Base-by-base conservation (phyloP, 2,113 vertebrate species). In the Ochotona curzoniae region DNA sequence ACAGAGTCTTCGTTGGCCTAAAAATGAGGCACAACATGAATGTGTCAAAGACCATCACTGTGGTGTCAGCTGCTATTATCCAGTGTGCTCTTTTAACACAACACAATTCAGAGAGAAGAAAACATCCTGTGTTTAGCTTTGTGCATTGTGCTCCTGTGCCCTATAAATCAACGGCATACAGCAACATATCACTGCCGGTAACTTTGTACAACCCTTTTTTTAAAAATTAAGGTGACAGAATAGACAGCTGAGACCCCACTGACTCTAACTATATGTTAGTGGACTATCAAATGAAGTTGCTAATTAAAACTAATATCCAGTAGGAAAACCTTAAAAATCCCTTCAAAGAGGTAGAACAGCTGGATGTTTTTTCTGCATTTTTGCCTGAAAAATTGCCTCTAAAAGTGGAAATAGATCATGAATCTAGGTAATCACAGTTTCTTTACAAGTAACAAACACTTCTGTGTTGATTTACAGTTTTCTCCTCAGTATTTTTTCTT, bases 61-160 rank as follows among this genome's bases (percentile, higher is more conserved):
- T 14, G 28, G 73, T 4, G 57, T 76, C 60, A 64, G 83, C 30
- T 44, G 85, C 83, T 85, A 0, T 67, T 66, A 32, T 47, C 80
- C 75, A 69, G 23, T 30, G 63, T 66, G 79, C 84, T 90, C 81
- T 91, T 95, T 95, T 90, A 95, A 93, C 57, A 95, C 67, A 61
- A 49, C 87, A 74, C 76, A 84, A 83, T 71, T 76, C 79, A 91
- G 83, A 89, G 18, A 30, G 57, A 93, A 69, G 84, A 91, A 89
- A 95, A 85, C 57, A 66, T 87, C 87, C 91, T 85, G 69, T 89
- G 71, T 91, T 89, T 35, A 78, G 73, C 76, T 71, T 81, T 86
- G 61, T 82, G 76, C 57, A 61, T 89, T 95, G 81, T 87, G 49
- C 35, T 83, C 49, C 47, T 15, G 8, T 21, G 26, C 23, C 75